Percentiles rank a stretch among this genome's conserved stretches.
These are phyloP conservation scores for Drosophila erecta DNA, from an alignment of 1,140 invertebrate species.

Conservation along the genomic window DNA sequence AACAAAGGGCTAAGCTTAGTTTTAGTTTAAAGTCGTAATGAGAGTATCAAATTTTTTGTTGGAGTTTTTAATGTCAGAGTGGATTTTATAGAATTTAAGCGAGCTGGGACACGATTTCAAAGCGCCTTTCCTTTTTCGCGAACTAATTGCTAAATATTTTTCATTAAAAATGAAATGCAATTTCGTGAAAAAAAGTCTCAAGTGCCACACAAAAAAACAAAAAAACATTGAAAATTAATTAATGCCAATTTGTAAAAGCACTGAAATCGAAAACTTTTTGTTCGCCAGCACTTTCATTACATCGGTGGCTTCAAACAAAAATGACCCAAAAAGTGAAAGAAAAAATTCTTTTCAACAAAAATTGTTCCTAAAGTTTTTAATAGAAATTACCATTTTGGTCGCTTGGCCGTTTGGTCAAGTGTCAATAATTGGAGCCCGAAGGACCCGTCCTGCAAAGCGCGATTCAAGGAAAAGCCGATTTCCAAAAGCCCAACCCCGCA, in stretches of 20 bases:
- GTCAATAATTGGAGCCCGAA: constrained; percentile 68
- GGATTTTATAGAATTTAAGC: neutral
- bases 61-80: neutral
- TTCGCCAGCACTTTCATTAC: constrained; percentile 66
- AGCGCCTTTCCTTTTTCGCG: neutral
- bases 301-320: constrained; percentile 62
- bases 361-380: constrained; percentile 73
- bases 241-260: constrained; percentile 79
- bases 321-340: constrained; percentile 52
- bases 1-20: constrained; percentile 10
- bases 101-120: constrained; percentile 3
- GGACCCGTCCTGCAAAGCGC: constrained; percentile 18
- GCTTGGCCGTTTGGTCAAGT: constrained; percentile 77
- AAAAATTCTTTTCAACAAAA: constrained; percentile 68
- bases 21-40: constrained; percentile 67
- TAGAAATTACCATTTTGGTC: constrained; percentile 80
- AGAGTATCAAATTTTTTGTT: neutral
- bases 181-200: constrained; percentile 35
- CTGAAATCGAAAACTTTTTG: constrained; percentile 79
- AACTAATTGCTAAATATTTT: constrained; percentile 58
- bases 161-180: constrained; percentile 50
- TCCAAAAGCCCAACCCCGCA: constrained; percentile 7
- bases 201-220: constrained; percentile 16
- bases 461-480: constrained; percentile 54
- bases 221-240: constrained; percentile 77